Evolutionary conservation across 2,797 vertebrate species (phyloP).

Genomic region (Pogoniulus pusillus): DNA sequence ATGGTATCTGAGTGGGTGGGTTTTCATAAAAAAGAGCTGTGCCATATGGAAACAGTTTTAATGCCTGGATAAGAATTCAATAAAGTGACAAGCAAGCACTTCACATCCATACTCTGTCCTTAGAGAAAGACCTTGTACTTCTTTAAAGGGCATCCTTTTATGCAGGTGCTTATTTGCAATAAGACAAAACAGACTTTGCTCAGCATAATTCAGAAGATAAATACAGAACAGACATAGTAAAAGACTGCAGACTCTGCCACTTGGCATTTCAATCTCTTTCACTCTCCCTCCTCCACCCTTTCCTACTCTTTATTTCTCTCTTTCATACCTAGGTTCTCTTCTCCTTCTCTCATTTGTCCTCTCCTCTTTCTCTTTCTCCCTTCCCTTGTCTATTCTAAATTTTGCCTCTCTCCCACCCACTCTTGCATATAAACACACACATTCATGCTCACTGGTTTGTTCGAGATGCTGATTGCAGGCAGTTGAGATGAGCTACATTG

Average conservation of each 20-base stretch:
- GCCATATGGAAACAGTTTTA: constrained; percentile 25
- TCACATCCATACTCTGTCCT: background rate
- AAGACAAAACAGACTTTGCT: background rate
- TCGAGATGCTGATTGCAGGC: background rate
- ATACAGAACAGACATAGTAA: background rate
- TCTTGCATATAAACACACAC: background rate
- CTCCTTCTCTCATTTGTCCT: background rate
- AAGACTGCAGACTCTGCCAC: background rate
- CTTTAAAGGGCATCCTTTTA: background rate
- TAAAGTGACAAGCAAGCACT: background rate
- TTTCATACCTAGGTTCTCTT: background rate
- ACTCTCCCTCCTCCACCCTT: no score
- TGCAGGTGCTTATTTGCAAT: background rate
- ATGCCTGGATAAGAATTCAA: background rate
- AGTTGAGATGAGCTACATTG: background rate
- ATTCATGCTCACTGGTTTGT: background rate
- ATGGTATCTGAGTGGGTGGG: constrained; percentile 33
- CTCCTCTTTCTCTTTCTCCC: background rate
- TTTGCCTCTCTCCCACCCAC: background rate
- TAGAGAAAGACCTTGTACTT: background rate
- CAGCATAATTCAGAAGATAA: background rate
- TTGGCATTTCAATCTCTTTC: background rate
- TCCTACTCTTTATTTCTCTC: background rate
- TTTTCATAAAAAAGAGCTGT: constrained; percentile 21
- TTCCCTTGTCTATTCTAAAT: background rate